Conservation (phyloP, 2,113 vertebrate species). For the Pluvianellus socialis region DNA sequence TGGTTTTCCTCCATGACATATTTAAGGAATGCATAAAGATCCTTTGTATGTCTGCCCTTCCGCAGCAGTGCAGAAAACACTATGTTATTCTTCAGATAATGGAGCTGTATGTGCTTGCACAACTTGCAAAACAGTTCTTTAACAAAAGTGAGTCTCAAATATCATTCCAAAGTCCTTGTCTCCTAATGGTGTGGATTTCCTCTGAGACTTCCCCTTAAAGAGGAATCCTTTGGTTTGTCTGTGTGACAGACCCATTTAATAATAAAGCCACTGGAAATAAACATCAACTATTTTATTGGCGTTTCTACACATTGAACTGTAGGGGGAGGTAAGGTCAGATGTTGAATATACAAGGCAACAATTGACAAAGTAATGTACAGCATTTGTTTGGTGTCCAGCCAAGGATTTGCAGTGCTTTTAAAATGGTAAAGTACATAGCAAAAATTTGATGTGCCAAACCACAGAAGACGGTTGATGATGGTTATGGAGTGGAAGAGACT, state of each 20-base stretch:
- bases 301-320: not conserved
- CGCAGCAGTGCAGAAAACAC: not conserved
- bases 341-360: slow-evolving; percentile 5
- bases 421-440: slow-evolving; percentile 26
- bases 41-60: not conserved
- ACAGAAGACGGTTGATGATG: slow-evolving; percentile 39
- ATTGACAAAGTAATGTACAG: slow-evolving; percentile 19
- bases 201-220: not conserved
- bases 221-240: not conserved
- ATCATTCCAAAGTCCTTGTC: not conserved
- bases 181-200: not conserved
- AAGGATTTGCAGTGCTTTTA: slow-evolving; percentile 35
- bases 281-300: not conserved
- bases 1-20: not conserved
- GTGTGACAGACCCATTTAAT: not conserved
- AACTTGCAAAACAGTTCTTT: not conserved
- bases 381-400: slow-evolving; percentile 27
- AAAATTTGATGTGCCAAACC: slow-evolving; percentile 51
- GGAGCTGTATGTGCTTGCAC: not conserved
- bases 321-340: slow-evolving; percentile 34
- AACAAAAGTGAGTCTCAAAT: not conserved
- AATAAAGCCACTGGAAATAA: slow-evolving; percentile 14
- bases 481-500: slow-evolving; percentile 12
- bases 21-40: not conserved
- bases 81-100: not conserved